Evolutionary conservation across 1,140 invertebrate species (phyloP).

Genomic region (Meteorus sp.): DNA sequence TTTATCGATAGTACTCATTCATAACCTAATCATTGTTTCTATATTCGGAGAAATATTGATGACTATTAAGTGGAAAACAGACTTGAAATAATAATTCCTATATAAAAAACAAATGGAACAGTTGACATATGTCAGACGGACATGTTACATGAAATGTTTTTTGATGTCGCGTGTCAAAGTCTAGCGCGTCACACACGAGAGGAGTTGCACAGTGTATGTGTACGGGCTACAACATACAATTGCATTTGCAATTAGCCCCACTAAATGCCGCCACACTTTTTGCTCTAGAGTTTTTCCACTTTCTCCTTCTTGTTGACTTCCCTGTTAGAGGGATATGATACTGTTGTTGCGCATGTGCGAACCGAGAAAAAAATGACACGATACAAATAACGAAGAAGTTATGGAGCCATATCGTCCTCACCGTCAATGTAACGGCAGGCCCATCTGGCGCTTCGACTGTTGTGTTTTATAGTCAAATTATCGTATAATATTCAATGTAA

Average conservation of each 20-base stretch:
- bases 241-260: slow-evolving; percentile 45
- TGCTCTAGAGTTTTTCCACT: no score
- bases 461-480: neutral
- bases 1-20: no score
- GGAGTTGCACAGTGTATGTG: neutral
- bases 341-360: no score
- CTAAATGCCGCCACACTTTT: slow-evolving; percentile 52
- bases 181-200: slow-evolving; percentile 36
- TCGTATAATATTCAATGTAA: neutral
- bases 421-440: slow-evolving; percentile 5
- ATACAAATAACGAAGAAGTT: neutral
- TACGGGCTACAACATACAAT: no score
- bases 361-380: slow-evolving; percentile 4
- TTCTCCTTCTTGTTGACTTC: slow-evolving; percentile 31
- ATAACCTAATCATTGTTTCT: no score
- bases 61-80: no score
- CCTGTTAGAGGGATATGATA: slow-evolving; percentile 1
- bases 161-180: slow-evolving; percentile 48
- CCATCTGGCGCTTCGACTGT: slow-evolving; percentile 19
- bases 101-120: slow-evolving; percentile 1
- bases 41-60: no score
- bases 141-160: no score
- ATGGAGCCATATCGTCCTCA: no score
- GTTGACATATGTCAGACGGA: slow-evolving; percentile 35
- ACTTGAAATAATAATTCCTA: no score